These are phyloP conservation scores for Dissostichus mawsoni DNA, from an alignment of 2,113 vertebrate genomes.

Conservation along the genomic window DNA sequence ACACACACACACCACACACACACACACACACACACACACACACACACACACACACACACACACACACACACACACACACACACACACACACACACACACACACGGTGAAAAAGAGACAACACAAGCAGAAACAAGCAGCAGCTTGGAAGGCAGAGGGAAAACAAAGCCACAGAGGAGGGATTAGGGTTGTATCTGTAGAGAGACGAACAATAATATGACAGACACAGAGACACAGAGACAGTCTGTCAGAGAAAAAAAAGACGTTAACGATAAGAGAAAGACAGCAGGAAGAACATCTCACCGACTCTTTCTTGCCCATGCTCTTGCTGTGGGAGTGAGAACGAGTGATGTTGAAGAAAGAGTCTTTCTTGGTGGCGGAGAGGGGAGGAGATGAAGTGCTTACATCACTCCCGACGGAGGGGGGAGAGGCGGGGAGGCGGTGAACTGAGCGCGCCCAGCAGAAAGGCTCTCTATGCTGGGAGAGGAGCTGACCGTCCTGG, in stretches of 20 bases:
- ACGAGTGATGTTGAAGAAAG: slow-evolving; percentile 97
- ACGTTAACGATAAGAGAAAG: not conserved
- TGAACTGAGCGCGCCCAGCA: slow-evolving; percentile 87
- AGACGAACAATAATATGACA: not conserved
- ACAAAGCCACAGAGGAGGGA: not conserved
- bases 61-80: too few species aligned
- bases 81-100: too few species aligned
- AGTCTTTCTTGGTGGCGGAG: slow-evolving; percentile 94
- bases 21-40: too few species aligned
- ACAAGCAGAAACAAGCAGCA: not conserved
- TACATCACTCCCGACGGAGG: slow-evolving; percentile 84
- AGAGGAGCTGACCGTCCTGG: slow-evolving; percentile 91
- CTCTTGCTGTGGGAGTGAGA: slow-evolving; percentile 97
- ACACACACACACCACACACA: too few species aligned
- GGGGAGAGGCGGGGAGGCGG: slow-evolving; percentile 91
- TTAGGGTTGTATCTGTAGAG: not conserved
- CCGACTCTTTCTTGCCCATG: slow-evolving; percentile 92
- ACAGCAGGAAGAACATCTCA: slow-evolving; percentile 73
- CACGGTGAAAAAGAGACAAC: not conserved
- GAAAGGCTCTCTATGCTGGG: slow-evolving; percentile 94
- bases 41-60: too few species aligned
- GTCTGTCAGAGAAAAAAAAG: not conserved
- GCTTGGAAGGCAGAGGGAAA: not conserved
- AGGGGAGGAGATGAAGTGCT: slow-evolving; percentile 91
- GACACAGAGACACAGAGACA: too few species aligned